phyloP scores from a whole-genome alignment of 2,113 vertebrate species.

The Datnioides undecimradiatus region DNA sequence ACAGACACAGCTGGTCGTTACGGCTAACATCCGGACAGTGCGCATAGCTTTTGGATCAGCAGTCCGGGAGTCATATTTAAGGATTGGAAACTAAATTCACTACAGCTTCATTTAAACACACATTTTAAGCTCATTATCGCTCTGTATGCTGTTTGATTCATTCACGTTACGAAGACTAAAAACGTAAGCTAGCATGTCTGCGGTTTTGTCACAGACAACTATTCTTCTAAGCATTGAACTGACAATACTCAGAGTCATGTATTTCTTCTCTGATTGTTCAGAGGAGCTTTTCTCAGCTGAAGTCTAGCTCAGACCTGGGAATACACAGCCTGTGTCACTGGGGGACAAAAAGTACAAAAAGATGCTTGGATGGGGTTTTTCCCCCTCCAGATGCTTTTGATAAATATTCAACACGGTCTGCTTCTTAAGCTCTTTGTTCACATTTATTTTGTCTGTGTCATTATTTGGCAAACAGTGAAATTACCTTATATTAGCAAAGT shows the following conservation, averaged over 20 bases:
- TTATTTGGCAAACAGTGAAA: constrained; percentile 61
- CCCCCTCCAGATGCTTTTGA: constrained; percentile 66
- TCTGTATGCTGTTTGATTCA: neutral
- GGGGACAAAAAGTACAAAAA: constrained; percentile 43
- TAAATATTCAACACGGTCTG: constrained; percentile 62
- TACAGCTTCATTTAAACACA: neutral
- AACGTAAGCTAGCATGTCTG: neutral
- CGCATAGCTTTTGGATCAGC: neutral
- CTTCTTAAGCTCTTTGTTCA: constrained; percentile 40
- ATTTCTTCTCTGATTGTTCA: neutral
- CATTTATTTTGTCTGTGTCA: constrained; percentile 60
- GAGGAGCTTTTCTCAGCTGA: constrained; percentile 49
- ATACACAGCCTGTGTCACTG: constrained; percentile 29
- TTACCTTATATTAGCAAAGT: constrained; percentile 39
- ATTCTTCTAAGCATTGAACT: neutral
- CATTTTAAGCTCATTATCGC: neutral
- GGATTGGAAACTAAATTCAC: neutral
- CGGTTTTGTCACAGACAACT: neutral
- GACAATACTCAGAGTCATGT: neutral
- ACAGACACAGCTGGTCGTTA: neutral
- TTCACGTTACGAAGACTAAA: neutral
- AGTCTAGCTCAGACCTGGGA: constrained; percentile 61
- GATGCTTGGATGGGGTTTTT: constrained; percentile 35
- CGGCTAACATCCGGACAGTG: neutral
- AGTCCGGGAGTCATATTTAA: neutral